Percentiles rank a stretch among this genome's conserved stretches.
phyloP scores from a whole-genome alignment of 2,888 invertebrate genomes.

The Morpho deidamia region DNA sequence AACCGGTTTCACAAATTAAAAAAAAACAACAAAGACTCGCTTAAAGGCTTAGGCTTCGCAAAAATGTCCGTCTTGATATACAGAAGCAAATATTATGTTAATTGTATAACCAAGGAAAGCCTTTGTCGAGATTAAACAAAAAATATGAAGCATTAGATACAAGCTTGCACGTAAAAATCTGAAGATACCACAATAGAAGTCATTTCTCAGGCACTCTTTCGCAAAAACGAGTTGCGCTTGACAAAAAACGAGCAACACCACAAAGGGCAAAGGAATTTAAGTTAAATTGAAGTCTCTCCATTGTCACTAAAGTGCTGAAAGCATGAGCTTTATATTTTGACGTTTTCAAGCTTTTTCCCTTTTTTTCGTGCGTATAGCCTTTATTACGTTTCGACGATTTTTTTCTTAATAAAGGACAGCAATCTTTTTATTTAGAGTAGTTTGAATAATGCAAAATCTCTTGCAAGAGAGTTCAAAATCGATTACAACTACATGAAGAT shows the following conservation, averaged over 20 bases:
- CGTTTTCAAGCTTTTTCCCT: not conserved
- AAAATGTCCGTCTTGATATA: no score
- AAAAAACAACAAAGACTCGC: no score
- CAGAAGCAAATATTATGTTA: no score
- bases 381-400: no score
- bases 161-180: not conserved
- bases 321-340: not conserved
- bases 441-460: no score
- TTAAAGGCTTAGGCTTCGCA: not conserved
- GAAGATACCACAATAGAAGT: not conserved
- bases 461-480: no score
- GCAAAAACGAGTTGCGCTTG: constrained; percentile 7
- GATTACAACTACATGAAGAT: no score
- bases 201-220: not conserved
- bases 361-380: not conserved
- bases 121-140: not conserved
- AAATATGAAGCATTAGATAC: not conserved
- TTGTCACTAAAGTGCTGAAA: constrained; percentile 3
- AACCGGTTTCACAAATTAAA: no score
- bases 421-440: no score
- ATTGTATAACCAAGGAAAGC: not conserved
- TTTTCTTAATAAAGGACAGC: no score
- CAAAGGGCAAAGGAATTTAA: constrained; percentile 5
- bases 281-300: constrained; percentile 9
- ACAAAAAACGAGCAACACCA: constrained; percentile 9